Evolutionary conservation across 2,797 vertebrate genomes (phyloP).

Genomic region (Spondyliosoma cantharus): DNA sequence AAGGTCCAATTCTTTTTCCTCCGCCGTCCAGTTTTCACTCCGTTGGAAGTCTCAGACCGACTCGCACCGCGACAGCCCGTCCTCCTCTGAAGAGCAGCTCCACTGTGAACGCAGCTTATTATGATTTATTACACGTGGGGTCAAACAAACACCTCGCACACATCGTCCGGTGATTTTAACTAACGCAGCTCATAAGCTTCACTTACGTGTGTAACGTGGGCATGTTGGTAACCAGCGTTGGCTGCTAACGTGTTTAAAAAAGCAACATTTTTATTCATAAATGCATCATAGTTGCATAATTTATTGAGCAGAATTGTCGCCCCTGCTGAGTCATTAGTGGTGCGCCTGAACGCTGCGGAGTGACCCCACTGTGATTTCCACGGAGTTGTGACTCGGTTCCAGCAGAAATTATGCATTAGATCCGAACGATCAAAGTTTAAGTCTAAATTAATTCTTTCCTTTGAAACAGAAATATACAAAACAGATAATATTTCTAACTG

Average conservation of each 20-base stretch:
- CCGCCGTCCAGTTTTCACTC: conserved; percentile 17
- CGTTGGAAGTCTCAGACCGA: background rate
- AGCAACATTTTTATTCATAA: too few relatives aligned
- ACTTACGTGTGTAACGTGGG: too few relatives aligned
- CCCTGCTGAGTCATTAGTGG: conserved; percentile 66
- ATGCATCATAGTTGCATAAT: conserved; percentile 3
- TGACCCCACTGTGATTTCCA: conserved; percentile 55
- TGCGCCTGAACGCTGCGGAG: conserved; percentile 35
- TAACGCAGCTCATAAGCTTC: too few relatives aligned
- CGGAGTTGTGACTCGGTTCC: conserved; percentile 56
- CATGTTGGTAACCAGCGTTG: too few relatives aligned
- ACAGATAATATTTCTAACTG: conserved; percentile 30
- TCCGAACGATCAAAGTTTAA: conserved; percentile 51
- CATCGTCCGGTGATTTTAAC: too few relatives aligned
- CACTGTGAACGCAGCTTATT: too few relatives aligned
- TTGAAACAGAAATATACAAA: conserved; percentile 37
- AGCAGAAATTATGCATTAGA: conserved; percentile 45
- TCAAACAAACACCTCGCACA: too few relatives aligned
- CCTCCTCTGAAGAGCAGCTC: too few relatives aligned
- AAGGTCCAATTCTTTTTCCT: conserved; percentile 18
- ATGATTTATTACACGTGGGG: too few relatives aligned
- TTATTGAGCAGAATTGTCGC: conserved; percentile 46
- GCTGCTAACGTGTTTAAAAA: too few relatives aligned
- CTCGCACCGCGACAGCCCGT: background rate
- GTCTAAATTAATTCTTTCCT: conserved; percentile 23